Evolutionary conservation across 2,888 invertebrate species (phyloP).

Genomic region (Caenorhabditis becei): DNA sequence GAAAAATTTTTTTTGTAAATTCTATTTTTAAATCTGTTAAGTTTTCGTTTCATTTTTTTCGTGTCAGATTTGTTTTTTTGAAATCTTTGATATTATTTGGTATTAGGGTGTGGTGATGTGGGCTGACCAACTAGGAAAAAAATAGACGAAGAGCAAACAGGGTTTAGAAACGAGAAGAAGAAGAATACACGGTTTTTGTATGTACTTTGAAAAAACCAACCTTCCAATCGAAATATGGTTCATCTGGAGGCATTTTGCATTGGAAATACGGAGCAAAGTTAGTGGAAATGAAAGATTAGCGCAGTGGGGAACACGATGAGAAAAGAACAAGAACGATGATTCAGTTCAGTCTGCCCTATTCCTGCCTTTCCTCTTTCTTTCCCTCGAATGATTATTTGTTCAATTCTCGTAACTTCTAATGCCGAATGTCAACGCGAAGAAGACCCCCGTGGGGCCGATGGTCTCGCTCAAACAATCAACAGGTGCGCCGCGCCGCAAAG

Average conservation of each 20-base stretch:
- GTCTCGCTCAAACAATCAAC: constrained; percentile 15
- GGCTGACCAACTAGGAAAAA: background rate
- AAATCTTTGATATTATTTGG: too few species aligned
- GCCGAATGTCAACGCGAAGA: constrained; percentile 51
- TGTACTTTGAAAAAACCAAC: constrained; percentile 27
- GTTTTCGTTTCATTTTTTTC: too few species aligned
- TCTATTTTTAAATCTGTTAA: background rate
- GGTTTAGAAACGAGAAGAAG: background rate
- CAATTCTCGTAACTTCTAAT: constrained; percentile 57
- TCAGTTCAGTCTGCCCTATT: constrained; percentile 13
- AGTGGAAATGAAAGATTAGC: background rate
- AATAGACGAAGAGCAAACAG: constrained; percentile 10
- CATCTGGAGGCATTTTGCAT: background rate
- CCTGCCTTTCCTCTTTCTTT: background rate
- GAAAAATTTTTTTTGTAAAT: constrained; percentile 1
- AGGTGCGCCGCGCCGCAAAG: constrained; percentile 16
- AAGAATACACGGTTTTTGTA: constrained; percentile 10
- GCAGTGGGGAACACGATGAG: background rate
- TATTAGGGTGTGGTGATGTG: constrained; percentile 9
- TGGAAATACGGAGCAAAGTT: constrained; percentile 7
- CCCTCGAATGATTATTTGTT: constrained; percentile 44
- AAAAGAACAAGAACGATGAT: constrained; percentile 36
- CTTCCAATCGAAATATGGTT: constrained; percentile 7
- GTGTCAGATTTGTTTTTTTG: background rate
- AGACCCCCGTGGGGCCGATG: background rate